Conservation (phyloP, 1,140 invertebrate species). For the Heliconius hewitsoni region DNA sequence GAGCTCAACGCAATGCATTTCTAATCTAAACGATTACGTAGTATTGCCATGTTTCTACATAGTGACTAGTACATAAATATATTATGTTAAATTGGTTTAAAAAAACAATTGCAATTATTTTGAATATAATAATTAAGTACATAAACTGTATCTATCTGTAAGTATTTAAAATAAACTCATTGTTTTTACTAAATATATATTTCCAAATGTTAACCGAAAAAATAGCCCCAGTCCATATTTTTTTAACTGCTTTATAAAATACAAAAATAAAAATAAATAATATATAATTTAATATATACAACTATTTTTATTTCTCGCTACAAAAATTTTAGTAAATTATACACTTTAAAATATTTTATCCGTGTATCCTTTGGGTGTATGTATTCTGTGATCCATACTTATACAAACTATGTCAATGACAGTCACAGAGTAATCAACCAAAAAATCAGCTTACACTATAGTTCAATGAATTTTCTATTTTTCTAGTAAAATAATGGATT, state of each 20-base stretch:
- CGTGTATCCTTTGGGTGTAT: background rate
- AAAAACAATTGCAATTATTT: background rate
- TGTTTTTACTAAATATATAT: too few relatives aligned
- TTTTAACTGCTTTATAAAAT: too few relatives aligned
- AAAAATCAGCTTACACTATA: conserved; percentile 19
- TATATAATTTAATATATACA: background rate
- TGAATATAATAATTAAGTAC: background rate
- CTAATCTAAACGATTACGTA: conserved; percentile 26
- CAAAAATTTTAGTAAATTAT: too few relatives aligned
- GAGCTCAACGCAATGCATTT: conserved; percentile 38
- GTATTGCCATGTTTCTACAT: conserved; percentile 15
- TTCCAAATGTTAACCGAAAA: too few relatives aligned
- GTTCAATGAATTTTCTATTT: conserved; percentile 35
- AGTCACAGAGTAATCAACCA: conserved; percentile 18
- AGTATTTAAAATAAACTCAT: too few relatives aligned
- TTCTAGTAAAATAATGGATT: conserved; percentile 69
- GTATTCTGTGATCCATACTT: background rate
- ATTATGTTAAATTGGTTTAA: background rate
- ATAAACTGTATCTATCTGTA: background rate
- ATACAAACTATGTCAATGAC: conserved; percentile 14
- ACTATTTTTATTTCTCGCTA: too few relatives aligned
- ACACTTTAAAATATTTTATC: background rate
- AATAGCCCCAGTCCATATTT: too few relatives aligned
- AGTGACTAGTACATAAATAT: background rate
- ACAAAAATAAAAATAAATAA: background rate